These are phyloP conservation scores for Calliphora vomitoria DNA, from an alignment of 2,888 invertebrate species.

Conservation along the genomic window DNA sequence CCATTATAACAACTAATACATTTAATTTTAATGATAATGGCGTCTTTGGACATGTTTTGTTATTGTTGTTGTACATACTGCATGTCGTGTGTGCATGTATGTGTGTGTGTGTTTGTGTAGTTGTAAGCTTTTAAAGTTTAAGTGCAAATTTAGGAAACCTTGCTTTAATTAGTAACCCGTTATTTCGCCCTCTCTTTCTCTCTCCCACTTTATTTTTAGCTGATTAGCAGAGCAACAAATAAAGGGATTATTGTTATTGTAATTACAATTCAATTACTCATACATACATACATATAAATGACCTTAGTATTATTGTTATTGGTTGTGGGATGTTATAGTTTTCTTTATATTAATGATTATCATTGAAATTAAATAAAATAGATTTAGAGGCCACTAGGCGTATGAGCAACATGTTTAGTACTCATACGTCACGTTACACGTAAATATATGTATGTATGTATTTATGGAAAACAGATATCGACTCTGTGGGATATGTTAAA, in stretches of 20 bases:
- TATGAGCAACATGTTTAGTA: neutral
- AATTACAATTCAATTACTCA: conserved; percentile 32
- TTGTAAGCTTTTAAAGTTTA: conserved; percentile 24
- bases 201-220: neutral
- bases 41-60: conserved; percentile 47
- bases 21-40: conserved; percentile 58
- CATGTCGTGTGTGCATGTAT: conserved; percentile 18
- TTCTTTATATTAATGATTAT: neutral
- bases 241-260: conserved; percentile 8
- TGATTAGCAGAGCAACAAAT: neutral
- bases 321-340: neutral
- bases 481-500: too few species aligned
- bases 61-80: conserved; percentile 29
- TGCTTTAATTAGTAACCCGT: conserved; percentile 49
- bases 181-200: neutral
- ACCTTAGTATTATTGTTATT: neutral
- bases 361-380: neutral
- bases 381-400: too few species aligned
- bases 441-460: too few species aligned
- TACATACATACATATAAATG: conserved; percentile 1
- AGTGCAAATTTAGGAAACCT: conserved; percentile 41
- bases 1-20: conserved; percentile 33
- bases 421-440: neutral
- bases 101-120: neutral
- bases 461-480: too few species aligned